Evolutionary conservation across 2,888 invertebrate species (phyloP), one percentile per base, ranked within the genome.

Genomic region (Cremastobaeus sp.): DNA sequence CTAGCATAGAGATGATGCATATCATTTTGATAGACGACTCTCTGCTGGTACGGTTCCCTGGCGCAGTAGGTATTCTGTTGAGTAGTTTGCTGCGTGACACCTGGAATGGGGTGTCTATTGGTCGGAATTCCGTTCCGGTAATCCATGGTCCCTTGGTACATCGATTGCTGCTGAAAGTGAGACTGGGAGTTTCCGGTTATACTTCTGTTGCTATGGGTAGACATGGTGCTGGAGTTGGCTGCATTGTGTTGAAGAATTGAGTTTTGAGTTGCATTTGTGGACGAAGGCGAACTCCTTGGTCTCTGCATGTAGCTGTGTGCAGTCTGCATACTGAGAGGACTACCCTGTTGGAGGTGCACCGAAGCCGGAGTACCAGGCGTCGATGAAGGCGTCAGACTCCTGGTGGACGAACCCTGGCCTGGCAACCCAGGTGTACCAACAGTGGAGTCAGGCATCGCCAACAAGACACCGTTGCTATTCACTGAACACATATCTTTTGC

Each of bases 231-330:
- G 1, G 84, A 77, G 50, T 83, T 89, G 83, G 85, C 87, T 83
- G 88, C 84, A 76, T 48, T 47, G 12, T 90, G 90, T 77, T 90
- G 90, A 17, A 90, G 88, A 79, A 90, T 90, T 3, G 90, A 88
- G 6, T 89, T 88, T 55, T 90, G 66, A 89, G 72, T 77, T 32
- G 76, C 78, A 21, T 77, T 91, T 3, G 91, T 92, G 28, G 92
- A 92, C 0, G 93, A 93, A 0, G 93, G 93, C 1, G 93, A 93
- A 6, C 93, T 92, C 72, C 93, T 89, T 8, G 90, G 90, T 78
- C 90, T 80, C 59, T 89, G 90, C 75, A 92, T 91, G 83, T 93
- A 93, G 72, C 83, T 84, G 35, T 83, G 83, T 11, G 83, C 81
- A 5, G 83, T 75, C 32, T 82, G 79, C 41, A 88, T 85, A 21